phyloP scores from a whole-genome alignment of 2,797 vertebrate species.

The Gallirallus australis region DNA sequence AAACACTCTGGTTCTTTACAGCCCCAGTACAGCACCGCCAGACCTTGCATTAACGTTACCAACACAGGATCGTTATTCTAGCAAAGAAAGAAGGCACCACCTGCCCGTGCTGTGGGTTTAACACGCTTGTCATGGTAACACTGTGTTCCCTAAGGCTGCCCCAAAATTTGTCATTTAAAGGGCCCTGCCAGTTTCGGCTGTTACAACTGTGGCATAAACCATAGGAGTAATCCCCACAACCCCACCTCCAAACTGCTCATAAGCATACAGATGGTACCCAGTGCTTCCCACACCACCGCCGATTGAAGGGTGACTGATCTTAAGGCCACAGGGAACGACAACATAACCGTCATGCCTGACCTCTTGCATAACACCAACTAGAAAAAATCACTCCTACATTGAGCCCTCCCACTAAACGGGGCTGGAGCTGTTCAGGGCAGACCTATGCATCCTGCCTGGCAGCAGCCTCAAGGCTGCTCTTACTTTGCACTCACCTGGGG shows the following conservation, averaged over 20 bases:
- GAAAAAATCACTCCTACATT: not conserved
- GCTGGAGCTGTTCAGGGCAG: not conserved
- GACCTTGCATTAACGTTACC: not conserved
- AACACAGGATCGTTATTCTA: not conserved
- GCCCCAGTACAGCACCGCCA: not conserved
- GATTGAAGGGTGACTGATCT: not conserved
- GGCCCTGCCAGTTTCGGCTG: not conserved
- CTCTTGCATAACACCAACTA: not conserved
- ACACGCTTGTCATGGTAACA: not conserved
- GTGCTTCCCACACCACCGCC: not conserved
- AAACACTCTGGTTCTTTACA: not conserved
- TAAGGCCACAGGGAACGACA: not conserved
- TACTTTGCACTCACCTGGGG: not conserved
- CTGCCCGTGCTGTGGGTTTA: not conserved
- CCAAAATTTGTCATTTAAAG: not conserved
- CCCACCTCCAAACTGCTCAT: not conserved
- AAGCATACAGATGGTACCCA: not conserved
- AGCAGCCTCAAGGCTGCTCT: not conserved
- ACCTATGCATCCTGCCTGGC: rapidly evolving
- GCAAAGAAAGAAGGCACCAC: rapidly evolving
- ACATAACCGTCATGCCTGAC: rapidly evolving
- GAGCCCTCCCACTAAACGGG: not conserved
- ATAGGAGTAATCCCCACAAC: not conserved
- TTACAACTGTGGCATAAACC: not conserved
- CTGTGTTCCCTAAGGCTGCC: not conserved